Evolutionary conservation across 2,113 vertebrate species (phyloP), one percentile per base, ranked within the genome.

Genomic region (Xiphophorus hellerii): DNA sequence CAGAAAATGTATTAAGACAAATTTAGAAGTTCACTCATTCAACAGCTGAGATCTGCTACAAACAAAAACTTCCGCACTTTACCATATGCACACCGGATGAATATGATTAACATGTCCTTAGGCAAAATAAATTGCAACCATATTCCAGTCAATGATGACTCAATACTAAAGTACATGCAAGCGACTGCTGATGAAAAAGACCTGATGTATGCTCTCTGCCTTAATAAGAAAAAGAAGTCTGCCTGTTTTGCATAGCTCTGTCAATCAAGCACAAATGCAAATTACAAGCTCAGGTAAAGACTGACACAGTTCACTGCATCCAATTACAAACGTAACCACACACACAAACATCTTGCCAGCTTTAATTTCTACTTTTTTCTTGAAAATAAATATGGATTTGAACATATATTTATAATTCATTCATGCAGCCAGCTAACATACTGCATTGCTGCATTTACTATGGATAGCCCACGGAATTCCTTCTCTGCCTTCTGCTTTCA

Each of bases 261-360:
- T 92, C 91, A 92, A 84, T 92, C 88, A 92, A 88, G 76, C 69
- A 62, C 39, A 84, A 66, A 66, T 90, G 89, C 82, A 88, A 91
- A 92, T 92, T 77, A 87, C 63, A 69, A 69, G 81, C 87, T 83
- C 87, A 89, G 87, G 91, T 90, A 87, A 85, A 82, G 84, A 88
- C 76, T 80, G 87, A 85, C 82, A 80, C 69, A 79, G 71, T 90
- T 85, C 84, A 91, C 80, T 88, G 91, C 84, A 85, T 93, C 92
- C 89, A 92, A 91, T 92, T 91, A 93, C 89, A 91, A 90, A 90
- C 76, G 74, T 82, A 89, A 87, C 78, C 82, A 78, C 78, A 83
- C 77, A 82, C 79, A 83, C 44, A 78, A 14, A 28, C 31, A 25
- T 17, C 11, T 31, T 54, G 0, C 44, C 1, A 1, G 70, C 86